Percentiles rank a stretch among this genome's conserved stretches.
phyloP scores from a whole-genome alignment of 2,113 vertebrate species.

The Oryzias woworae region DNA sequence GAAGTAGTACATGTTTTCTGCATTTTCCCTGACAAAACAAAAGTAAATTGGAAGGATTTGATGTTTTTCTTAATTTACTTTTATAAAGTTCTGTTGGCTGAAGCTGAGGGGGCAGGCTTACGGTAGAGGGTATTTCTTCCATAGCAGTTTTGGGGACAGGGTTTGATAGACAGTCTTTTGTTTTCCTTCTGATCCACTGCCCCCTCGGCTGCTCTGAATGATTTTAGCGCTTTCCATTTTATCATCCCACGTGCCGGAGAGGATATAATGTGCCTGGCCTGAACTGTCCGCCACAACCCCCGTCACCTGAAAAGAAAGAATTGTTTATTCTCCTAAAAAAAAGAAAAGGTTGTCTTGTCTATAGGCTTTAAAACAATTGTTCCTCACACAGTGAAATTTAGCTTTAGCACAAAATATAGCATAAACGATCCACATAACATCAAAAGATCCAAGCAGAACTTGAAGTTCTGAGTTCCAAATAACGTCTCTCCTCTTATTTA shows the following conservation, averaged over 20 bases:
- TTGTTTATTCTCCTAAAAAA: not conserved
- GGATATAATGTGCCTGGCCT: constrained; percentile 89
- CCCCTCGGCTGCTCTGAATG: constrained; percentile 88
- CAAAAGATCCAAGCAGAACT: no score
- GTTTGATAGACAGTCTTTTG: constrained; percentile 98
- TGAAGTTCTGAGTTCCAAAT: no score
- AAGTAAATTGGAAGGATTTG: not conserved
- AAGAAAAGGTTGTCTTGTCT: not conserved
- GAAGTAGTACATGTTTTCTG: constrained; percentile 98
- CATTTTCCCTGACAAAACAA: constrained; percentile 82
- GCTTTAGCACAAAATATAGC: not conserved
- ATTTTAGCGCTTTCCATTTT: constrained; percentile 95
- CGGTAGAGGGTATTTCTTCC: constrained; percentile 97
- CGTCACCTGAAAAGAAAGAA: constrained; percentile 80
- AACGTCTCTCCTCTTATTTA: no score
- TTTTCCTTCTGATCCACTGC: constrained; percentile 85
- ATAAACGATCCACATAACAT: not conserved
- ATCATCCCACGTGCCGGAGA: constrained; percentile 96
- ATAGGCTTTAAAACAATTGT: not conserved
- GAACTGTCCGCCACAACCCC: constrained; percentile 87
- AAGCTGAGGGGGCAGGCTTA: constrained; percentile 69
- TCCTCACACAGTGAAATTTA: not conserved
- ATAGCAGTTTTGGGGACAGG: constrained; percentile 87
- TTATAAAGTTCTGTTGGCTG: not conserved
- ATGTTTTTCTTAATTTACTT: constrained; percentile 3